A percentile compares a stretch with the other conserved stretches of the same genome.
These are phyloP conservation scores for Calliopsis andreniformis DNA, from an alignment of 1,140 invertebrate genomes.

Conservation along the genomic window DNA sequence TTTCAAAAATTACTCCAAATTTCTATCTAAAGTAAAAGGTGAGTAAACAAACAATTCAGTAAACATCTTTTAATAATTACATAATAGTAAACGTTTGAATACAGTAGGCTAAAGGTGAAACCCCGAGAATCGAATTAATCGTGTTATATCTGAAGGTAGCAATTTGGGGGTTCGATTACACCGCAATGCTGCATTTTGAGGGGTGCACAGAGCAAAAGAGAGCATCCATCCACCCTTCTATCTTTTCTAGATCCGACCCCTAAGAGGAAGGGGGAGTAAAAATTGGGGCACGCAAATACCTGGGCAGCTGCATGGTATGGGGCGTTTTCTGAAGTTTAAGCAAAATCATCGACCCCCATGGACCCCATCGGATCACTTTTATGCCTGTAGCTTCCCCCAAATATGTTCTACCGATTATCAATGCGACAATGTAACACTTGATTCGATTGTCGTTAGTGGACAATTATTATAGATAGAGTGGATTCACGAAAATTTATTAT, in stretches of 20 bases:
- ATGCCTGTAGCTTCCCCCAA: constrained; percentile 51
- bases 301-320: constrained; percentile 73
- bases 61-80: not conserved
- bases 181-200: not conserved
- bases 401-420: not conserved
- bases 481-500: no score
- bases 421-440: constrained; percentile 27
- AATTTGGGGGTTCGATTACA: constrained; percentile 24
- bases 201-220: constrained; percentile 61
- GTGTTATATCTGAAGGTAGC: constrained; percentile 16
- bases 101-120: not conserved
- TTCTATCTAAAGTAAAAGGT: no score
- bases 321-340: constrained; percentile 60
- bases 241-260: constrained; percentile 26
- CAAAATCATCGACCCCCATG: constrained; percentile 34
- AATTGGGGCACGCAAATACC: constrained; percentile 77
- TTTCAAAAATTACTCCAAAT: no score
- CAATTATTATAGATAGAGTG: not conserved
- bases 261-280: constrained; percentile 37
- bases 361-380: constrained; percentile 53
- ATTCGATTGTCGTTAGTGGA: constrained; percentile 20
- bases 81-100: not conserved
- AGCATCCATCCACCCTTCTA: constrained; percentile 64
- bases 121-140: constrained; percentile 23
- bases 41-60: no score